Evolutionary conservation across 64 coral and sea anemone species (phyloP), one percentile per base, ranked within the genome.

Genomic region (Cladopsammia gracilis): DNA sequence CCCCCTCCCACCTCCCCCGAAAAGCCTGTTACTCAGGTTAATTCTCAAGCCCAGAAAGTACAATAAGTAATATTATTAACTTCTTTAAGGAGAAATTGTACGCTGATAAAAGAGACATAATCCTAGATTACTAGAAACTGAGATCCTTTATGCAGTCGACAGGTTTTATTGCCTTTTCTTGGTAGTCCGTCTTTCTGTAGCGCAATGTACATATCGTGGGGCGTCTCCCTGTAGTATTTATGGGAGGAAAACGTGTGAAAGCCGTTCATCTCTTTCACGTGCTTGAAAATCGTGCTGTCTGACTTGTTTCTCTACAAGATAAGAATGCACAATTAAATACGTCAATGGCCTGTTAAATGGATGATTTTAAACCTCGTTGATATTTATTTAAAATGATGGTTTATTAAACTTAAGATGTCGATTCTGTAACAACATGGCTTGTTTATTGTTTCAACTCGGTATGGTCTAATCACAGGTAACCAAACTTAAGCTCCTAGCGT

Each of bases 221-320:
- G 60, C 2, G 80, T 67, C 6, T 84, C 80, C 45, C 62, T 84
- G 80, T 84, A 84, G 58, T 84, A 84, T 25, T 84, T 84, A 67
- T 84, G 80, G 18, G 80, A 84, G 4, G 80, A 84, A 67, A 84
- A 84, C 62, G 80, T 84, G 62, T 84, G 80, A 19, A 84, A 84
- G 4, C 80, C 80, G 20, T 84, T 84, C 2, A 22, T 25, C 12
- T 48, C 80, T 51, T 46, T 66, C 60, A 84, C 80, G 61, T 84
- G 80, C 60, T 84, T 84, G 80, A 84, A 84, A 84, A 84, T 84
- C 51, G 80, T 84, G 80, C 80, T 84, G 80, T 84, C 62, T n/a
- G 80, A 67, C n/a, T 84, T 84, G 80, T 67, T 84, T 68, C 20
- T 84, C 80, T 84, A 19, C 11, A 49, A 50, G 15, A 67, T 67